phyloP scores from a whole-genome alignment of 2,797 vertebrate species.

The Thunnus albacares region DNA sequence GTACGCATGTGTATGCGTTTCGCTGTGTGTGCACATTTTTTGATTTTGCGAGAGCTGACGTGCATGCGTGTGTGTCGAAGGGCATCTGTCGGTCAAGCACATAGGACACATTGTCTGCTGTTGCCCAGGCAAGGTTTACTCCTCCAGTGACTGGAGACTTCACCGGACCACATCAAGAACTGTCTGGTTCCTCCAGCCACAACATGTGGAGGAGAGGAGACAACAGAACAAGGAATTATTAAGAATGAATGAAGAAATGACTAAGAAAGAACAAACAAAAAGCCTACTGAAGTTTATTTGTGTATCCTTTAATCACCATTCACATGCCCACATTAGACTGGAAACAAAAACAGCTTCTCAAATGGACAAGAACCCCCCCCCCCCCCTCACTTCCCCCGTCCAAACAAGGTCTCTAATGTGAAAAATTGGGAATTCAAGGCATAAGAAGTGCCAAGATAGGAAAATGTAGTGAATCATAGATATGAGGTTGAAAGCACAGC shows the following conservation, averaged over 20 bases:
- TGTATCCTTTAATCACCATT: constrained; percentile 43
- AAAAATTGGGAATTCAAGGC: constrained; percentile 14
- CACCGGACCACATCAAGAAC: constrained; percentile 36
- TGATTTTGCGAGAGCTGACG: constrained; percentile 24
- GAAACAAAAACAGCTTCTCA: constrained; percentile 42
- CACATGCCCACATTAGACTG: constrained; percentile 17
- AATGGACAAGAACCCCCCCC: constrained; percentile 12
- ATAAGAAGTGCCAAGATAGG: constrained; percentile 3
- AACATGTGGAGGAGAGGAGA: constrained; percentile 20
- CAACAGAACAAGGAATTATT: constrained; percentile 18
- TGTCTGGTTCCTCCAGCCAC: constrained; percentile 13
- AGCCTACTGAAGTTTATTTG: constrained; percentile 42
- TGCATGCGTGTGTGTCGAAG: constrained; percentile 31
- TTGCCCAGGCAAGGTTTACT: constrained; percentile 46
- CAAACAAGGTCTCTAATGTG: neutral
- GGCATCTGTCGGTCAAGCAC: constrained; percentile 74
- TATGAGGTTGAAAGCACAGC: no score
- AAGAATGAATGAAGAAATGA: constrained; percentile 19
- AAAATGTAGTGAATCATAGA: neutral
- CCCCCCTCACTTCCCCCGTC: no score
- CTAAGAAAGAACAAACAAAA: constrained; percentile 6
- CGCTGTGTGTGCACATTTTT: constrained; percentile 13
- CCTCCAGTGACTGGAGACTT: constrained; percentile 39
- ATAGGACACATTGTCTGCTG: constrained; percentile 75
- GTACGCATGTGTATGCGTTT: constrained; percentile 3